Evolutionary conservation across 2,888 invertebrate species (phyloP), one percentile per base, ranked within the genome.

Genomic region (Pemphredon lugubris): DNA sequence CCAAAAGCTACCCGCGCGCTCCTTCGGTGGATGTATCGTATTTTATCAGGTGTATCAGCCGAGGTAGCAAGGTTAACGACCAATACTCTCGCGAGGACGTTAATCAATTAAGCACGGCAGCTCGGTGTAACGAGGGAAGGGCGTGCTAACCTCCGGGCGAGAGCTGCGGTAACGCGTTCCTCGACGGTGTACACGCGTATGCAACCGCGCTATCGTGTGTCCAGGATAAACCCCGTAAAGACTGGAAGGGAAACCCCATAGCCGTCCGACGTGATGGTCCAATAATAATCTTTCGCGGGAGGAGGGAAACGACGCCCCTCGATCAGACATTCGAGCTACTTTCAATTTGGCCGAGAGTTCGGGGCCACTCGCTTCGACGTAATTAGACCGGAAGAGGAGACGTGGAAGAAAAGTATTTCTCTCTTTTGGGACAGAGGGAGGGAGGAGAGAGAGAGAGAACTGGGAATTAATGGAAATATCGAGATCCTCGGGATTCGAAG

Each of bases 21-120:
- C 30, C 30, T 30, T 30, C 3, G n/a, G 39, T 9, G 11, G 39
- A 13, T n/a, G 40, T 40, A 40, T 16, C 40, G 14, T 48, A 18
- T 65, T 58, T 57, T 59, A 65, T 59, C 54, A 54, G 59, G 42
- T 48, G 48, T 54, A 65, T 58, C 69, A 39, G 39, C 32, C 44
- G 26, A 47, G 51, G 48, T 51, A 48, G 23, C 32, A 42, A 32
- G 60, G 65, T 55, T 67, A 71, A 71, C 57, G 68, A 40, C 23
- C 59, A 47, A 57, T 59, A 55, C 51, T 23, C 58, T 39, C 39
- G 44, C 48, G 61, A 50, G 69, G 47, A 61, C 58, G 73, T 73
- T 65, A 65, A 73, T 75, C 74, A 55, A 75, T 75, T 69, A 69
- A 48, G 40, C 37, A 32, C 37, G 55, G 57, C 57, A 39, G 57